These are phyloP conservation scores for Laticauda laticaudata DNA, from an alignment of 2,113 vertebrate species.

Conservation along the genomic window DNA sequence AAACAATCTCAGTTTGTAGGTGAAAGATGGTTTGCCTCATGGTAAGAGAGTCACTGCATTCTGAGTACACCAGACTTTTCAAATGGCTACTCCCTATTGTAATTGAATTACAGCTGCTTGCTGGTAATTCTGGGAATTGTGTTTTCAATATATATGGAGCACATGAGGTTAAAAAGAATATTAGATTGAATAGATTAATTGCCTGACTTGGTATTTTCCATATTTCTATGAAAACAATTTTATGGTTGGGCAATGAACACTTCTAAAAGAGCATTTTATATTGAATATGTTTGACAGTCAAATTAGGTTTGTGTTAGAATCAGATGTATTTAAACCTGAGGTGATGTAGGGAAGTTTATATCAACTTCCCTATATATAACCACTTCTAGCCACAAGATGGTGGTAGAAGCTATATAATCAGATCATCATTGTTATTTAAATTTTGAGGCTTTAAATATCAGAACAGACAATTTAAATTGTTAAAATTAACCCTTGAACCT, in stretches of 20 bases:
- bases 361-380: not conserved
- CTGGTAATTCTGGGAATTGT: not conserved
- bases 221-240: not conserved
- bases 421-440: not conserved
- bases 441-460: not conserved
- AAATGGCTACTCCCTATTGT: not conserved
- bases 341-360: too few species aligned
- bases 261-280: too few species aligned
- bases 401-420: constrained; percentile 5
- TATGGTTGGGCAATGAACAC: not conserved
- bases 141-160: not conserved
- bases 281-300: not conserved
- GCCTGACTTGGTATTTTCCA: not conserved
- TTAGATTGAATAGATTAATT: not conserved
- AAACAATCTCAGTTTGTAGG: not conserved
- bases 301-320: not conserved
- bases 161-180: not conserved
- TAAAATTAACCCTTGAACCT: not conserved
- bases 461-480: not conserved
- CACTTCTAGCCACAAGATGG: constrained; percentile 4
- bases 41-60: not conserved
- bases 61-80: not conserved
- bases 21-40: not conserved
- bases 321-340: not conserved
- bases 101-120: not conserved